Base-by-base conservation (phyloP, 2,888 invertebrate genomes). In the Dolomedes plantarius region DNA sequence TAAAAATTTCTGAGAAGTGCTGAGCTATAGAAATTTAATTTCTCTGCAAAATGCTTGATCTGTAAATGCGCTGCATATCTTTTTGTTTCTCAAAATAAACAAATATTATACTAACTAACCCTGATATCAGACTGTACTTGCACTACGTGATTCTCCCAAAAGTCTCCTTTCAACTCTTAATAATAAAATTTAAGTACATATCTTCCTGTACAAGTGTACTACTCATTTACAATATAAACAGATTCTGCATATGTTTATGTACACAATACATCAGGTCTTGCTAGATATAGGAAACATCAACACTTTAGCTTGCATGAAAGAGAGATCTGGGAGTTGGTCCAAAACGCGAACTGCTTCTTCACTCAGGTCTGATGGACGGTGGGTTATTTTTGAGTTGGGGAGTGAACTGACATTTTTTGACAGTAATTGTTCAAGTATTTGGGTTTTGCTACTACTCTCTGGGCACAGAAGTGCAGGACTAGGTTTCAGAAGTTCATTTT, bases 251-350 rank as follows among this genome's bases (percentile, higher is more conserved):
- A n/a, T 46, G 36, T 16, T 28, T 73, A 67, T 72, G 50, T 82
- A 71, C 65, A 82, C 32, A 72, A 50, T 62, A 27, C 46, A 75
- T 86, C 80, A 86, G 50, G 86, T 86, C 62, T 86, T 86, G 41
- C 74, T 79, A 36, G 86, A 86, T 50, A 29, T 90, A 90, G 27
- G 93, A 92, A 75, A 93, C 91, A 89, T 83, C 27, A 92, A 89
- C 56, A 91, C 91, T 88, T 91, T 91, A 31, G 92, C 90, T 69
- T 90, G 90, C 91, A 92, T 91, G 89, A 91, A 92, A 9, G 90
- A 90, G 77, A 92, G 89, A 87, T 91, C 90, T 0, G 91, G 92
- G 74, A 92, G 88, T 73, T 90, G 89, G 69, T 90, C 89, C 77
- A 92, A 89, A 64, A 92, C 89, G 39, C 89, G 89, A 6, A 89